A percentile compares a stretch with the other conserved stretches of the same genome.
Conservation (phyloP, 2,797 vertebrate species). For the Aldrovandia affinis region DNA sequence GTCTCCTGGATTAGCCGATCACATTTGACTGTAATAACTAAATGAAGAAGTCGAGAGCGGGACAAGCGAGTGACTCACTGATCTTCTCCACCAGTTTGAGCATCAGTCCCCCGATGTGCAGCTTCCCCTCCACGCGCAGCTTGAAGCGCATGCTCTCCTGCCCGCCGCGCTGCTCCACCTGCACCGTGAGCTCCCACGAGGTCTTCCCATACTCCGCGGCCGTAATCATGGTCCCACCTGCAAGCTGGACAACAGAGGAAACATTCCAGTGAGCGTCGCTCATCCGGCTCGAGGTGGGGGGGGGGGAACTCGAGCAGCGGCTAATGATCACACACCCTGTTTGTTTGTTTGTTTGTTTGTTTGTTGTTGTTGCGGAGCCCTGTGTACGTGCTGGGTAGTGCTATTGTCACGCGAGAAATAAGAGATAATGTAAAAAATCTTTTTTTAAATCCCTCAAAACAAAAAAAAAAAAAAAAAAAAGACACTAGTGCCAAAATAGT, state of each 20-base stretch:
- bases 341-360: background rate
- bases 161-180: constrained; percentile 79
- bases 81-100: constrained; percentile 93
- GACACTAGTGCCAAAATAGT: no score
- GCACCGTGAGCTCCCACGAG: constrained; percentile 87
- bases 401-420: no score
- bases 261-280: background rate
- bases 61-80: constrained; percentile 80
- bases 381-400: no score
- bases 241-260: constrained; percentile 9
- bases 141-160: constrained; percentile 68
- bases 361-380: no score
- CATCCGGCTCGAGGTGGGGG: no score
- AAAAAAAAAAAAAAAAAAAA: no score
- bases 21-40: background rate
- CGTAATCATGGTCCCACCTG: constrained; percentile 73
- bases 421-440: no score
- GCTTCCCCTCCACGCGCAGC: constrained; percentile 86
- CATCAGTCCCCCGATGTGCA: constrained; percentile 95
- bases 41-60: background rate
- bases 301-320: background rate
- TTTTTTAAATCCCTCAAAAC: background rate
- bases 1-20: no score
- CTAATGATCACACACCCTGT: constrained; percentile 25
- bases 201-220: constrained; percentile 75